Evolutionary conservation across 1,140 invertebrate genomes (phyloP).

Genomic region (Ylistrum balloti): DNA sequence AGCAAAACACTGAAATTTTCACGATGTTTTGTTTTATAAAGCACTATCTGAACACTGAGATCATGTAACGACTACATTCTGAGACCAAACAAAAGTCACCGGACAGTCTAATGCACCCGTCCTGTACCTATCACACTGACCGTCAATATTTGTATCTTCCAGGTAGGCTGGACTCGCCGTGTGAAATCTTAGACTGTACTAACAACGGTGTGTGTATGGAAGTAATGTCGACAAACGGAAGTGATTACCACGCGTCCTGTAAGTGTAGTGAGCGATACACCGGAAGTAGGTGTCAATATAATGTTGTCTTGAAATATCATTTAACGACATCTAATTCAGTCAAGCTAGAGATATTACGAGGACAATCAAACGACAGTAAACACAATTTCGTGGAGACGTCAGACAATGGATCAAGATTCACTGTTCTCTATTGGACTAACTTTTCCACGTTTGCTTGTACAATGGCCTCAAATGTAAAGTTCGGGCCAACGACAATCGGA

Average conservation of each 20-base stretch:
- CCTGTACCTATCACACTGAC: no score
- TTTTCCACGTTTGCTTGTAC: neutral
- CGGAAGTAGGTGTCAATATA: slow-evolving; percentile 29
- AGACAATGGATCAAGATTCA: neutral
- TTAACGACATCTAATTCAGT: neutral
- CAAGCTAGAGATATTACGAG: neutral
- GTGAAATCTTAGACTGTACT: neutral
- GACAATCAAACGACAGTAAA: neutral
- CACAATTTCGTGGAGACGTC: neutral
- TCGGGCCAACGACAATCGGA: neutral
- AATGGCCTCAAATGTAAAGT: neutral
- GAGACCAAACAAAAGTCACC: no score
- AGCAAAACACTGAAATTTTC: no score
- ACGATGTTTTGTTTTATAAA: no score
- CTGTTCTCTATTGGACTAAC: neutral
- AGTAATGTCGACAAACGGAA: neutral
- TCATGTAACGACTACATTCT: no score
- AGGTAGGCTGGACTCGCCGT: neutral
- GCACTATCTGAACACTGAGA: no score
- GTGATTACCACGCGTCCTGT: neutral
- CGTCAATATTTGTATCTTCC: neutral
- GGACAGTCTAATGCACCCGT: no score
- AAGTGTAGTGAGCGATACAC: slow-evolving; percentile 2
- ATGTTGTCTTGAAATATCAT: neutral
- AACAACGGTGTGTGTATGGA: neutral